Evolutionary conservation across 2,113 vertebrate genomes (phyloP), one percentile per base, ranked within the genome.

Genomic region (Ptilorrhoa leucosticta): DNA sequence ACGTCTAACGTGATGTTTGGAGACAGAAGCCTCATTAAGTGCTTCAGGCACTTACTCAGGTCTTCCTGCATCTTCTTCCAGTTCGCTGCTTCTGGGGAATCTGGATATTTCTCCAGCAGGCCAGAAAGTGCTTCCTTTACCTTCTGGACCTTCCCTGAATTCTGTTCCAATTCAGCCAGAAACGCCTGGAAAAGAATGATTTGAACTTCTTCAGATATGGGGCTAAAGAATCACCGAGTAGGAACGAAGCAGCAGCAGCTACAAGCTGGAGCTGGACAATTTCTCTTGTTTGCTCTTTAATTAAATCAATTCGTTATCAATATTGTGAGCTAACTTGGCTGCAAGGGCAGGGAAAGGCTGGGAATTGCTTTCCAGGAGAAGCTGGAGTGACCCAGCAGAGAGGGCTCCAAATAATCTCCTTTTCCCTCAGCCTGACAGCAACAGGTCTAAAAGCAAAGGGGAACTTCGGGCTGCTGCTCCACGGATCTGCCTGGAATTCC

Each of bases 41-140:
- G 75, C 57, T 42, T 42, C 57, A 53, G 95, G 88, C 81, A 98
- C 98, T 95, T 98, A 99, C 99, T 98, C 70, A 99, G 98, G 50
- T 99, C 99, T 21, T 98, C 98, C 82, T 99, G 98, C 97, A 99
- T 99, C 93, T 98, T 98, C 96, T 98, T 99, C 99, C 99, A 99
- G 70, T 94, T 98, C 65, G 98, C 98, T 27, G 98, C 98, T 97
- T 99, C 99, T 14, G 99, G 99, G 42, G 99, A 99, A 69, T 99
- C 98, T 3, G 99, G 99, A 45, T 99, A 98, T 91, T 98, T 98
- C 79, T 97, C 94, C 37, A 99, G 97, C 83, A 99, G 98, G 89
- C 97, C 98, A 95, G 98, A 98, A 78, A 99, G 97, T 1, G 97
- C 97, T 93, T 96, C 98, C 91, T 99, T 99, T 69, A 99, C 98